Evolutionary conservation across 2,888 invertebrate genomes (phyloP), one percentile per base, ranked within the genome.

Genomic region (Neoitamus cyanurus): DNA sequence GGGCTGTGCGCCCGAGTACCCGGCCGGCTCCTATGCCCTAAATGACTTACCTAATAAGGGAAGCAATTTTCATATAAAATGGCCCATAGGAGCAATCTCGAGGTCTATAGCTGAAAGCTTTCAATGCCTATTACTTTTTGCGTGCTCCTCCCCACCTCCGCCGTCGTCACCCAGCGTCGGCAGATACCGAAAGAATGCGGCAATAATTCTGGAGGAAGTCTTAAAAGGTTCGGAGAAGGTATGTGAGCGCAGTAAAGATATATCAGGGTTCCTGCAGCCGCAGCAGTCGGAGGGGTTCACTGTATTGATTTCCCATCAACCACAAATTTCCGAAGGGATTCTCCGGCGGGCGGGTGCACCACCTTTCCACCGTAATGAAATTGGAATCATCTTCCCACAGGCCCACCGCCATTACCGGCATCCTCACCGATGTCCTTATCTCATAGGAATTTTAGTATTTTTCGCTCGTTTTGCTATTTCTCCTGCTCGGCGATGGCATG

Each of bases 221-320:
- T 34, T 70, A 31, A 70, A 70, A 70, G 70, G 34, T 58, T 70
- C 30, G 25, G n/a, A n/a, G 30, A 2, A 70, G 70, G 30, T 70
- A 70, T n/a, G 70, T 34, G 31, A n/a, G 30, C n/a, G 70, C 34
- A 70, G 34, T 70, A 70, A 30, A 30, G 31, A 70, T 30, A 70
- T 30, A 30, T 34, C 31, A 28, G 11, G 25, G 11, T n/a, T 15
- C 11, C 11, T 70, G 31, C 30, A 70, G n/a, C n/a, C 31, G n/a
- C 28, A 7, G 20, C 11, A 70, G 70, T n/a, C 70, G 58, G 11
- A 1, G 20, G 15, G 70, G 25, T 25, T 30, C 15, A n/a, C n/a
- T n/a, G n/a, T 70, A 70, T 70, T 70, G 70, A 70, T 70, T 70
- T 70, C 70, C 70, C 25, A 70, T 70, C 70, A 70, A 70, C 31